Percentiles rank a stretch among this genome's conserved stretches.
phyloP scores from a whole-genome alignment of 2,888 invertebrate species.

The Himalopsyche tibetana region DNA sequence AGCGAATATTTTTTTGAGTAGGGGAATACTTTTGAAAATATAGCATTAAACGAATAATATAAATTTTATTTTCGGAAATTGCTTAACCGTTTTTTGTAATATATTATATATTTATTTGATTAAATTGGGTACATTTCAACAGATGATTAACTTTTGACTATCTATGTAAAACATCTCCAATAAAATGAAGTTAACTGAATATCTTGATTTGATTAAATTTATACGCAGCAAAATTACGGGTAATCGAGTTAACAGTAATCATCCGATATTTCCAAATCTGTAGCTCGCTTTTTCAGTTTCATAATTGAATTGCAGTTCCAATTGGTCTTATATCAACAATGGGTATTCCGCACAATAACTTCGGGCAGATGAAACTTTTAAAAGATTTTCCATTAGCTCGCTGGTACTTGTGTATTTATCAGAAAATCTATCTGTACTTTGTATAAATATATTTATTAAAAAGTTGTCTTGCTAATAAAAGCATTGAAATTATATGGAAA shows the following conservation, averaged over 20 bases:
- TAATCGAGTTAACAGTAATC: constrained; percentile 39
- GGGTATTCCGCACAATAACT: constrained; percentile 58
- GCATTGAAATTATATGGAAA: too few relatives aligned
- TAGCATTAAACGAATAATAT: too few relatives aligned
- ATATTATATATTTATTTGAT: not conserved
- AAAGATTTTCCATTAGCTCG: constrained; percentile 48
- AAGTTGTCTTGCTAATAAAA: too few relatives aligned
- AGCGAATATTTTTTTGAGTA: too few relatives aligned
- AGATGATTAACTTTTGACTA: constrained; percentile 24
- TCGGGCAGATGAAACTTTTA: constrained; percentile 59
- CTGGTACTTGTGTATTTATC: constrained; percentile 33
- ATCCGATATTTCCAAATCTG: constrained; percentile 39
- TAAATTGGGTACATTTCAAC: not conserved
- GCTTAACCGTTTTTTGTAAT: too few relatives aligned
- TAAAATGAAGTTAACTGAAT: constrained; percentile 20
- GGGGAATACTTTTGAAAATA: too few relatives aligned
- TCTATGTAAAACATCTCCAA: not conserved
- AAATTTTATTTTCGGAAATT: too few relatives aligned
- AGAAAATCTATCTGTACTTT: not conserved
- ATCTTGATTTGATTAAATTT: constrained; percentile 42
- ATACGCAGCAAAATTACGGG: constrained; percentile 33
- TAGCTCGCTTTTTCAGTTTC: constrained; percentile 55
- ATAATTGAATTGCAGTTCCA: constrained; percentile 63
- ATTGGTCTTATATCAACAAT: constrained; percentile 62
- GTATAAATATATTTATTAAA: not conserved